Percentiles rank a stretch among this genome's conserved stretches.
These are phyloP conservation scores for Arctocebus calabarensis DNA, from an alignment of 2,797 vertebrate species.

Conservation along the genomic window DNA sequence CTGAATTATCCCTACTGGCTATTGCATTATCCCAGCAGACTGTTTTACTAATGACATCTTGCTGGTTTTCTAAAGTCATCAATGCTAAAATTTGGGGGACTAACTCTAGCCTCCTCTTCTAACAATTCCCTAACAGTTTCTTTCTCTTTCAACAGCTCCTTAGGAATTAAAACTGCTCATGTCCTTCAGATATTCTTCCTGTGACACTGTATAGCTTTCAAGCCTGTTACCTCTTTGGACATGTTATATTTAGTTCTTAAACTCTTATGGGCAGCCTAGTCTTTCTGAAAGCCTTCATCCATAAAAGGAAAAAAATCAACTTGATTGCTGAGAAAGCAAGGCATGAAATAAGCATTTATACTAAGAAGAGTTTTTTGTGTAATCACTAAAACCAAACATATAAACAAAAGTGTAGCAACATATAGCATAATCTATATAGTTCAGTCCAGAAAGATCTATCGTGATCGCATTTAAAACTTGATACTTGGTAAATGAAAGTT, in stretches of 20 bases:
- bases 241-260: background rate
- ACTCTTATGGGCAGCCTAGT: background rate
- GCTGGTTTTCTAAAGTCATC: conserved; percentile 53
- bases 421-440: background rate
- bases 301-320: background rate
- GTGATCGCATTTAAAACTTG: conserved; percentile 3
- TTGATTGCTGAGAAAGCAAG: conserved; percentile 47
- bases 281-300: conserved; percentile 30
- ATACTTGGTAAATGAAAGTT: conserved; percentile 20
- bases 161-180: conserved; percentile 7
- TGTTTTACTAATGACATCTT: conserved; percentile 31
- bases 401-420: conserved; percentile 6
- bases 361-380: background rate
- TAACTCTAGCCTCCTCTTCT: background rate
- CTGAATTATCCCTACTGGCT: background rate
- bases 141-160: conserved; percentile 45
- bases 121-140: background rate
- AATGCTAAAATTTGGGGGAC: conserved; percentile 29
- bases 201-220: conserved; percentile 28
- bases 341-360: background rate
- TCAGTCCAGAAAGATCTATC: background rate
- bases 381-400: background rate
- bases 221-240: background rate
- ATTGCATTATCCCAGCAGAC: conserved; percentile 12
- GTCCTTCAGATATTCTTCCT: conserved; percentile 7